Percentiles rank a stretch among this genome's conserved stretches.
Evolutionary conservation across 2,797 vertebrate genomes (phyloP).

Genomic region (Chaenodraco wilsoni): DNA sequence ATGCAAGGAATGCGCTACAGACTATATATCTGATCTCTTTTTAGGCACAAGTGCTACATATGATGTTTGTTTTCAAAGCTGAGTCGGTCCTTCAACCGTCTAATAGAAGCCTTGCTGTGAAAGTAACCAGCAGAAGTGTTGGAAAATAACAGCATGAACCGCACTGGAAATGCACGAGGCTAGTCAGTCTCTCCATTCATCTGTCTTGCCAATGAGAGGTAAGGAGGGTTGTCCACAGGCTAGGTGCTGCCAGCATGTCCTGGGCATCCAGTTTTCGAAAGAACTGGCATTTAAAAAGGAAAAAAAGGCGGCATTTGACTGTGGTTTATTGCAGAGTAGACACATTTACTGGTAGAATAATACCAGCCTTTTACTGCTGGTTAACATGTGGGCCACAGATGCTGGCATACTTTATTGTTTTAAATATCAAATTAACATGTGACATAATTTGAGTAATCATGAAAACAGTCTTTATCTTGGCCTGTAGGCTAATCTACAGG

Average conservation of each 20-base stretch:
- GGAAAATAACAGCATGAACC: slow-evolving; percentile 49
- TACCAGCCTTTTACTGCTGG: neutral
- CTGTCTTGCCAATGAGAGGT: slow-evolving; percentile 18
- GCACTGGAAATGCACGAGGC: slow-evolving; percentile 41
- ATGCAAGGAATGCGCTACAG: neutral
- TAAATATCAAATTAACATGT: neutral
- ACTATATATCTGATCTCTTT: neutral
- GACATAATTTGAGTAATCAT: too few relatives aligned
- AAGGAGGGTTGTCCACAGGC: slow-evolving; percentile 15
- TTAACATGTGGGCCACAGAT: neutral
- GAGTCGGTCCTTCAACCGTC: neutral
- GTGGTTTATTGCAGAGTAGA: slow-evolving; percentile 4
- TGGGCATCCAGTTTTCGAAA: slow-evolving; percentile 29
- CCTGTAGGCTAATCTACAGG: neutral
- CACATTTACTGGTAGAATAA: neutral
- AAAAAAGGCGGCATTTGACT: neutral
- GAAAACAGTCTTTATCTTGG: neutral
- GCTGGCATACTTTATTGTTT: neutral
- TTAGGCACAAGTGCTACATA: neutral
- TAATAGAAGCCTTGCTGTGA: slow-evolving; percentile 20
- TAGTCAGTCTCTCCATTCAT: slow-evolving; percentile 49
- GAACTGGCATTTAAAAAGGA: slow-evolving; percentile 13
- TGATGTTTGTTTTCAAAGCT: slow-evolving; percentile 14
- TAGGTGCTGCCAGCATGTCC: slow-evolving; percentile 41
- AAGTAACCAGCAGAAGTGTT: slow-evolving; percentile 18